Conservation (phyloP, 2,797 vertebrate genomes). For the Strix occidentalis region DNA sequence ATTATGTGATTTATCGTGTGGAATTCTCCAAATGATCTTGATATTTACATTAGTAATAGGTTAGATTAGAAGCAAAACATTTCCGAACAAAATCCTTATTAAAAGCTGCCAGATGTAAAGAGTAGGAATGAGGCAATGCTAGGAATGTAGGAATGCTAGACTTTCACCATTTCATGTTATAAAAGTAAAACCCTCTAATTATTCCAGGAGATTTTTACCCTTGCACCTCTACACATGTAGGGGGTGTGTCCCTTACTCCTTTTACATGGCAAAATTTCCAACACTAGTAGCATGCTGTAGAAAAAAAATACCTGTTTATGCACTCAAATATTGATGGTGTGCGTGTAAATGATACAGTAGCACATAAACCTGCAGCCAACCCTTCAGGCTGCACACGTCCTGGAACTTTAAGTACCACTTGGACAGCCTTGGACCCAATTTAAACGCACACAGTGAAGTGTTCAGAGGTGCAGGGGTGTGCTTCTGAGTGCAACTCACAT, state of each 20-base stretch:
- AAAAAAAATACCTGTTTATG: not conserved
- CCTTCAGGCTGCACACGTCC: too few species aligned
- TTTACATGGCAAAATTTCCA: not conserved
- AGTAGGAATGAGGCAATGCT: not conserved
- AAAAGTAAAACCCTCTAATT: not conserved
- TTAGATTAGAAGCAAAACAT: not conserved
- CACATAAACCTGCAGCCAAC: not conserved
- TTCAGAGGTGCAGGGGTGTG: not conserved
- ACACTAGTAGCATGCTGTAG: not conserved
- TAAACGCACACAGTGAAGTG: not conserved
- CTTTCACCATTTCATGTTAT: not conserved
- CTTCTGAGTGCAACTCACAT: not conserved
- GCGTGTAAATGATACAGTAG: not conserved
- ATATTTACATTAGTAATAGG: not conserved
- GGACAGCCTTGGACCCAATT: not conserved
- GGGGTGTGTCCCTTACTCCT: not conserved
- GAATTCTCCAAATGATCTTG: not conserved
- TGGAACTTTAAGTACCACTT: not conserved
- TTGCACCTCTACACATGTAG: not conserved
- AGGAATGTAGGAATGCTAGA: not conserved
- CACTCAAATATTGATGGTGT: not conserved
- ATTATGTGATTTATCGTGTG: not conserved
- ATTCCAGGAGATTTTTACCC: not conserved
- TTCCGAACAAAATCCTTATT: not conserved
- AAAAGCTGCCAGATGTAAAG: not conserved